These are phyloP conservation scores for Lasioglossum lativentre DNA, from an alignment of 2,888 invertebrate species.

Conservation along the genomic window DNA sequence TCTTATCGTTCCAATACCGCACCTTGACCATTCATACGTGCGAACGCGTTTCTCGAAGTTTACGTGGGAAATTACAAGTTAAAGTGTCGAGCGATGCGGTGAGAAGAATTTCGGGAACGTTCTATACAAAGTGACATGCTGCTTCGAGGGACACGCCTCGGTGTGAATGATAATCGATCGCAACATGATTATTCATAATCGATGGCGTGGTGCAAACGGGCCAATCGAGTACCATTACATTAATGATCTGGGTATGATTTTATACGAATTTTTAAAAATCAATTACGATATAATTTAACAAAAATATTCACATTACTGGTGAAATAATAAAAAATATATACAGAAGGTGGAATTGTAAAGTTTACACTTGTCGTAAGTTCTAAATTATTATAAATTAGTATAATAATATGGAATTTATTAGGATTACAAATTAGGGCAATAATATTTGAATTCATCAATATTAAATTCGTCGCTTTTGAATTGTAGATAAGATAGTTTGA, in stretches of 20 bases:
- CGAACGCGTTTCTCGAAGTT: not conserved
- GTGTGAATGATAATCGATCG: not conserved
- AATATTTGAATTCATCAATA: not conserved
- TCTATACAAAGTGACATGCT: not conserved
- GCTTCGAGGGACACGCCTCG: not conserved
- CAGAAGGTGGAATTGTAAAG: not conserved
- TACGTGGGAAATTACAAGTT: not conserved
- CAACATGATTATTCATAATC: conserved; percentile 17
- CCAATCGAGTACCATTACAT: conserved; percentile 14
- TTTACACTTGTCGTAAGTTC: not conserved
- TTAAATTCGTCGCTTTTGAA: not conserved
- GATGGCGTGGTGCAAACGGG: conserved; percentile 19
- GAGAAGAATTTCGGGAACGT: not conserved
- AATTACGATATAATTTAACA: not conserved
- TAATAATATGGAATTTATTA: not conserved
- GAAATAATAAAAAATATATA: not conserved
- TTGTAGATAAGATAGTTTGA: not conserved
- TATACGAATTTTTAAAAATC: not conserved
- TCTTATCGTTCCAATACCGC: not conserved
- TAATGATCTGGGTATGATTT: conserved; percentile 33
- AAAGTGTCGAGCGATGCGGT: not conserved
- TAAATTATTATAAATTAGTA: not conserved
- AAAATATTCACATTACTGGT: not conserved
- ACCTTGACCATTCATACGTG: not conserved
- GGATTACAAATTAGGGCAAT: not conserved